A percentile compares a stretch with the other conserved stretches of the same genome.
These are phyloP conservation scores for Protodeltote pygarga DNA, from an alignment of 2,888 invertebrate genomes.

Conservation along the genomic window DNA sequence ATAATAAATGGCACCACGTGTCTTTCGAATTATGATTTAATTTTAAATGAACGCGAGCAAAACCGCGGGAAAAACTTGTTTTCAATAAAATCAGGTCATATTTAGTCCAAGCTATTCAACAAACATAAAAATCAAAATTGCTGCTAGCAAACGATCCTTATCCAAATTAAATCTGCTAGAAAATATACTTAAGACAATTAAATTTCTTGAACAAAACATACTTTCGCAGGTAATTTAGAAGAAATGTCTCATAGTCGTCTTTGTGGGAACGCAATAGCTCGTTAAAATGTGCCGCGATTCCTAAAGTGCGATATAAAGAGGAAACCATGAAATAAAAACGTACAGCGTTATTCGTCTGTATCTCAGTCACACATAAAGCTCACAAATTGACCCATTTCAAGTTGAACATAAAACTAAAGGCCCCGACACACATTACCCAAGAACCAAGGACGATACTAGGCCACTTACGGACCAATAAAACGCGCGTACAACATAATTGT, in stretches of 20 bases:
- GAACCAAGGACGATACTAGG: conserved; percentile 49
- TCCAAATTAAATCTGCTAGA: conserved; percentile 17
- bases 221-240: conserved; percentile 16
- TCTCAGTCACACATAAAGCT: conserved; percentile 55
- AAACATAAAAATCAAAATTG: conserved; percentile 5
- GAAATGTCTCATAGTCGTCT: conserved; percentile 26
- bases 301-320: conserved; percentile 43
- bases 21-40: too few relatives aligned
- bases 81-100: not conserved
- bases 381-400: conserved; percentile 57
- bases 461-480: conserved; percentile 57
- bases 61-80: too few relatives aligned
- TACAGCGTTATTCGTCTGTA: conserved; percentile 52
- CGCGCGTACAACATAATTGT: conserved; percentile 43
- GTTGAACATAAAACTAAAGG: conserved; percentile 57
- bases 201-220: conserved; percentile 11
- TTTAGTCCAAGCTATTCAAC: not conserved
- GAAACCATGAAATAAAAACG: conserved; percentile 52
- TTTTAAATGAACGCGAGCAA: too few relatives aligned
- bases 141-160: not conserved
- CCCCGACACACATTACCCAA: conserved; percentile 45
- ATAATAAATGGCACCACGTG: too few relatives aligned
- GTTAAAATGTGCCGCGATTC: conserved; percentile 42
- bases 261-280: conserved; percentile 29
- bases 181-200: conserved; percentile 27